These are phyloP conservation scores for Eurois occulta DNA, from an alignment of 2,888 invertebrate species.

Conservation along the genomic window DNA sequence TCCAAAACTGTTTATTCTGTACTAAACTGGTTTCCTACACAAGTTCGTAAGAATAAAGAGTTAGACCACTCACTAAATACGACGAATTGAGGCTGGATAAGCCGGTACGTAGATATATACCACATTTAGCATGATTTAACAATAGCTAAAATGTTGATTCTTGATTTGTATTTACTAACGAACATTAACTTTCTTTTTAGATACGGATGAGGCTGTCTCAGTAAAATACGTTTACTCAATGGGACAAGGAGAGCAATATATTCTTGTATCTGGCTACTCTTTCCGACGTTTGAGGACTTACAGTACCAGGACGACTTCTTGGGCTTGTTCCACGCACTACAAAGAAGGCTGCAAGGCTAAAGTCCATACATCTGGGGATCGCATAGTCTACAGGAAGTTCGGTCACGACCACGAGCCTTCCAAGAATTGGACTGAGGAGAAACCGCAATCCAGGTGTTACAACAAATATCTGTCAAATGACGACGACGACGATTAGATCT, in stretches of 20 bases:
- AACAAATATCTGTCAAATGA: constrained; percentile 35
- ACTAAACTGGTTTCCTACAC: too few relatives aligned
- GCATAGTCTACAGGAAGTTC: constrained; percentile 29
- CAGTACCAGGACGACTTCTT: constrained; percentile 38
- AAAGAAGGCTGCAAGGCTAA: constrained; percentile 50
- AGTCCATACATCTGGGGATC: constrained; percentile 31
- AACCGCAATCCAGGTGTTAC: constrained; percentile 21
- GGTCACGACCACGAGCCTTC: constrained; percentile 18
- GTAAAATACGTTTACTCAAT: constrained; percentile 49
- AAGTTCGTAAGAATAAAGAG: background rate
- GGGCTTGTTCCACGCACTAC: constrained; percentile 45
- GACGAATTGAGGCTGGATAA: background rate
- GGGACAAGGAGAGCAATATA: constrained; percentile 20
- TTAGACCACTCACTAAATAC: background rate
- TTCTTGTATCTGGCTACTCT: constrained; percentile 43
- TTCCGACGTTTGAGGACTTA: constrained; percentile 47
- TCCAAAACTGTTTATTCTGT: too few relatives aligned
- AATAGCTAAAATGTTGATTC: background rate
- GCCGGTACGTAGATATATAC: background rate
- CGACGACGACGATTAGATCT: background rate
- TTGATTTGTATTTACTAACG: constrained; percentile 11
- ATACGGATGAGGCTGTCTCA: background rate
- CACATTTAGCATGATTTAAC: background rate
- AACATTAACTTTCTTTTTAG: constrained; percentile 20
- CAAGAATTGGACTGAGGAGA: constrained; percentile 42